phyloP scores from a whole-genome alignment of 2,888 invertebrate species.

The Aphrophora alni region DNA sequence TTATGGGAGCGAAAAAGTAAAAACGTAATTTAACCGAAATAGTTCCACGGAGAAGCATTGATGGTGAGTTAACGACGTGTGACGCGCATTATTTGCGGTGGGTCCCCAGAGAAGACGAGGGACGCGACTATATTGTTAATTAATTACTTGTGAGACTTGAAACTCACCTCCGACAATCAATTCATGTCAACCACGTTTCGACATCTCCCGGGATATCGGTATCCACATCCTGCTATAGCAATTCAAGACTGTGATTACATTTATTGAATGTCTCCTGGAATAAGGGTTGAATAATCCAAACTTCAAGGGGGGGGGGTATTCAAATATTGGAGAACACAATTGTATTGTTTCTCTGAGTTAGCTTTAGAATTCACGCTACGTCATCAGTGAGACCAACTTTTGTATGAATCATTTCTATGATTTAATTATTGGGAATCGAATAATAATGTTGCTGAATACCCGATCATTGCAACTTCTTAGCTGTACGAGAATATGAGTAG shows the following conservation, averaged over 20 bases:
- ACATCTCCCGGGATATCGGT: not conserved
- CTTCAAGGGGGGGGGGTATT: not conserved
- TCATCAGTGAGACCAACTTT: too few species aligned
- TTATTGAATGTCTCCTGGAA: not conserved
- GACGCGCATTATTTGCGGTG: not conserved
- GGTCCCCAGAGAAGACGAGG: not conserved
- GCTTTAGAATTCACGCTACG: too few species aligned
- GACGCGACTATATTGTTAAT: not conserved
- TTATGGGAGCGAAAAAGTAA: too few species aligned
- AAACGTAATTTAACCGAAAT: too few species aligned
- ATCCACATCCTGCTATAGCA: not conserved
- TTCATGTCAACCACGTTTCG: conserved; percentile 6
- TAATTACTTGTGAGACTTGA: not conserved
- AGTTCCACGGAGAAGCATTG: not conserved
- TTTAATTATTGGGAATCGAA: too few species aligned
- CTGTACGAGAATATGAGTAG: too few species aligned
- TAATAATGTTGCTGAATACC: too few species aligned
- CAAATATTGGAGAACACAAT: not conserved
- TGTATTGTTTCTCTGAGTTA: too few species aligned
- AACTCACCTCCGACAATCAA: conserved; percentile 9
- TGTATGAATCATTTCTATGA: too few species aligned
- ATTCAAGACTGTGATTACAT: not conserved
- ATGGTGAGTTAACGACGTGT: not conserved
- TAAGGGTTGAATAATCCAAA: not conserved
- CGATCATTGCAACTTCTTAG: too few species aligned